Evolutionary conservation across 2,888 invertebrate species (phyloP), one percentile per base, ranked within the genome.

Genomic region (Cephus pygmeus): DNA sequence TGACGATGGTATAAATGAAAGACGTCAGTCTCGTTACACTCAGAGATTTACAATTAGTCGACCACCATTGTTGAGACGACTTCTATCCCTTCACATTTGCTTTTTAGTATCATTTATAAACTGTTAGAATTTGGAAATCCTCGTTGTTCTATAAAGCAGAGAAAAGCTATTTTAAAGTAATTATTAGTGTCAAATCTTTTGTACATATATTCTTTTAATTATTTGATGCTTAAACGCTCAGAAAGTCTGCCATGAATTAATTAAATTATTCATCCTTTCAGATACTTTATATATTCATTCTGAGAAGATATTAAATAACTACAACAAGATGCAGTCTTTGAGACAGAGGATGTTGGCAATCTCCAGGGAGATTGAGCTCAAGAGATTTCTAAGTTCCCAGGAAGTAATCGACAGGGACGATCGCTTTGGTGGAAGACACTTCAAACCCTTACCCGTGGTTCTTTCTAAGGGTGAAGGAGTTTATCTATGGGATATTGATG

Each of bases 401-500:
- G 86, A 90, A 74, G 79, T 91, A 11, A 91, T 95, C 79, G 92
- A 93, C 12, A 92, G 94, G 23, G 96, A 96, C 85, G 91, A 92
- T 40, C 93, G 93, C 83, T 95, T 92, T 88, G 95, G 95, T 0
- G 95, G 95, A 0, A 94, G 94, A 86, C 96, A 96, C 88, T 96
- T 96, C 87, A 94, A 94, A 84, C 95, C 95, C 0, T 83, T 96
- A 23, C 96, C 96, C 6, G 95, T 95, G 0, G 96, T 95, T 1
- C 88, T 96, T 2, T 88, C 91, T 69, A 93, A 92, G 82, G 96
- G 94, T 77, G 92, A 95, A 91, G 96, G 96, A 81, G 94, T 95
- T 33, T 93, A 93, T 87, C 93, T 97, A 30, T 97, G 96, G 96
- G 97, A 97, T 88, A 94, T 95, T 6, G 96, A 97, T 80, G 96